phyloP scores from a whole-genome alignment of 2,888 invertebrate species.

The Dexiosoma caninum region DNA sequence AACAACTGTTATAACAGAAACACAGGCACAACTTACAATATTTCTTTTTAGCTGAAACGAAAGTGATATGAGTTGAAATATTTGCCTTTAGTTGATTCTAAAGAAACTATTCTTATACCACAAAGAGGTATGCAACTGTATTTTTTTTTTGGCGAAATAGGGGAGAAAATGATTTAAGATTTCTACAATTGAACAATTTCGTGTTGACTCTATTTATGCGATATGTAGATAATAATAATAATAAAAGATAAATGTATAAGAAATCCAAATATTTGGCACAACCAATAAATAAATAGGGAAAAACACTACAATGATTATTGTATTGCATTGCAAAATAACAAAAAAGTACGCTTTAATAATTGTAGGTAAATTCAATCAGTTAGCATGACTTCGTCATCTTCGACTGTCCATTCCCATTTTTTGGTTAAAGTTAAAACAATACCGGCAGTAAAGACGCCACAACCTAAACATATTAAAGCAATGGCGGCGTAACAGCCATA shows the following conservation, averaged over 20 bases:
- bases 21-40: too few species aligned
- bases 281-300: constrained; percentile 31
- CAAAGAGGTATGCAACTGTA: too few species aligned
- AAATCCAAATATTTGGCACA: constrained; percentile 31
- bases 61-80: too few species aligned
- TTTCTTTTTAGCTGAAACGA: too few species aligned
- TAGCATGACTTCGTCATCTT: constrained; percentile 72
- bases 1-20: too few species aligned
- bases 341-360: neutral
- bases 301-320: neutral
- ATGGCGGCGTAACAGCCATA: constrained; percentile 74
- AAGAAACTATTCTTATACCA: too few species aligned
- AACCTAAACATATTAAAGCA: constrained; percentile 70
- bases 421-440: constrained; percentile 73
- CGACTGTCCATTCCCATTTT: constrained; percentile 69
- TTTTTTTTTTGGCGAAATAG: too few species aligned
- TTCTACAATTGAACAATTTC: too few species aligned
- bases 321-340: neutral
- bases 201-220: too few species aligned
- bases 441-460: constrained; percentile 71
- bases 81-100: too few species aligned
- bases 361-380: neutral
- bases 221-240: too few species aligned
- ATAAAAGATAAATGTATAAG: neutral
- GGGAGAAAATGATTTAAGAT: too few species aligned